Percentiles rank a stretch among this genome's conserved stretches.
These are phyloP conservation scores for Gorsachius magnificus DNA, from an alignment of 2,797 vertebrate genomes.

Conservation along the genomic window DNA sequence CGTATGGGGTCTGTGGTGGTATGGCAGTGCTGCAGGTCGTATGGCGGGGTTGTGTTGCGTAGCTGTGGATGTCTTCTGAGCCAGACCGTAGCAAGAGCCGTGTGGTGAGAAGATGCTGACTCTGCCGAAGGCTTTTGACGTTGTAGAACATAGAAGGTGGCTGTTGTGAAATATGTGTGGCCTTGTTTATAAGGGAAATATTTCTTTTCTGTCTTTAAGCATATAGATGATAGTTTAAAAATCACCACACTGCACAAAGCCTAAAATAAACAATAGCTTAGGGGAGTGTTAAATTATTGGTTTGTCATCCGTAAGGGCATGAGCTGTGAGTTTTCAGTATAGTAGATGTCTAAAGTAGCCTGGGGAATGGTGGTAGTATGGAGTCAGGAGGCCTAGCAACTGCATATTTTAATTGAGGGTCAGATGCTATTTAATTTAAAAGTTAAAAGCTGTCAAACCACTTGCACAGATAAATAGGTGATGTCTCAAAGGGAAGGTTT, in stretches of 20 bases:
- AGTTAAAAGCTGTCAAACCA: background rate
- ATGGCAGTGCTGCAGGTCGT: background rate
- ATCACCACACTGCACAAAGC: background rate
- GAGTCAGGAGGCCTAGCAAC: background rate
- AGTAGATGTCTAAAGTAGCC: background rate
- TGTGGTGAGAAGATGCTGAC: background rate
- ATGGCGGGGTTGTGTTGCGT: background rate
- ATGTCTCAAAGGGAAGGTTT: background rate
- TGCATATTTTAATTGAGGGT: background rate
- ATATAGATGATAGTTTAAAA: background rate
- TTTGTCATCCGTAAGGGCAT: background rate
- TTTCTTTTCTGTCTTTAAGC: background rate
- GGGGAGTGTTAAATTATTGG: background rate
- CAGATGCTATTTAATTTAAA: background rate
- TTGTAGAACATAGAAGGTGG: background rate
- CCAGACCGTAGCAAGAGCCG: background rate
- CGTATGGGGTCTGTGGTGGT: accelerated
- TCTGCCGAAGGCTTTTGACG: background rate
- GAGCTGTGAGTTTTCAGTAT: background rate
- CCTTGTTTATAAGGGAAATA: background rate
- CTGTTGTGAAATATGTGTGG: background rate
- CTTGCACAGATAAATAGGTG: background rate
- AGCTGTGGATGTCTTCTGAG: background rate
- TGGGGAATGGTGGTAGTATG: background rate
- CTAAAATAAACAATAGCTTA: background rate